phyloP scores from a whole-genome alignment of 2,113 vertebrate genomes.

The Australoheros scitulus region DNA sequence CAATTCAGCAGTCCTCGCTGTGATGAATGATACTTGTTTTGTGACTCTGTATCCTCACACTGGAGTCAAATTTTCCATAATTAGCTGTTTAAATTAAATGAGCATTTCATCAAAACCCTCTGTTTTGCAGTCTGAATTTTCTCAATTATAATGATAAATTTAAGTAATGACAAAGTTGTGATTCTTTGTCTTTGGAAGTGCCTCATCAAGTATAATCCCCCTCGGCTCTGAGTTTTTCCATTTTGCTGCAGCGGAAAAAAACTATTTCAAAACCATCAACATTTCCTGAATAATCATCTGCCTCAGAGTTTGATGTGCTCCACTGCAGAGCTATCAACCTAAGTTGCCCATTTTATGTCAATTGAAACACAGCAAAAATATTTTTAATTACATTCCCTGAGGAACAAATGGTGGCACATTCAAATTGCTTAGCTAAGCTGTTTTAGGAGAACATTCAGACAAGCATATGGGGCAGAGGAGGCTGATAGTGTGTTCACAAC shows the following conservation, averaged over 20 bases:
- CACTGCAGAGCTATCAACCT: slow-evolving; percentile 33
- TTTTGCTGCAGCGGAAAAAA: slow-evolving; percentile 27
- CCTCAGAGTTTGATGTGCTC: slow-evolving; percentile 39
- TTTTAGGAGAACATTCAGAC: slow-evolving; percentile 28
- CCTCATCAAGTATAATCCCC: slow-evolving; percentile 39
- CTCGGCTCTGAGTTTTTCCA: slow-evolving; percentile 14
- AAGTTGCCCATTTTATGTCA: slow-evolving; percentile 54
- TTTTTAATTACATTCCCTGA: slow-evolving; percentile 63
- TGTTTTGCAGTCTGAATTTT: slow-evolving; percentile 30
- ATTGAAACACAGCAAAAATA: slow-evolving; percentile 35
- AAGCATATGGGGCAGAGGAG: background rate
- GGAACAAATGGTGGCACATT: slow-evolving; percentile 49
- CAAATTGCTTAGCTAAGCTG: slow-evolving; percentile 48
- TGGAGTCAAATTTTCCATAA: slow-evolving; percentile 23
- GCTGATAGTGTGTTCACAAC: background rate
- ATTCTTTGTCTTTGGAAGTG: slow-evolving; percentile 44
- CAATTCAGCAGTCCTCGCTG: background rate
- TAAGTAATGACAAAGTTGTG: slow-evolving; percentile 36
- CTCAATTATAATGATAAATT: slow-evolving; percentile 46
- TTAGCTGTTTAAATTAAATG: slow-evolving; percentile 38
- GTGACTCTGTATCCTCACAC: slow-evolving; percentile 13
- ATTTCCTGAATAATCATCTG: slow-evolving; percentile 47
- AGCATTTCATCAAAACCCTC: slow-evolving; percentile 29
- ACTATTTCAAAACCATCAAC: slow-evolving; percentile 49
- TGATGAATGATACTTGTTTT: slow-evolving; percentile 13